Conservation (phyloP, 2,888 invertebrate species). For the Temnothorax ravouxi region DNA sequence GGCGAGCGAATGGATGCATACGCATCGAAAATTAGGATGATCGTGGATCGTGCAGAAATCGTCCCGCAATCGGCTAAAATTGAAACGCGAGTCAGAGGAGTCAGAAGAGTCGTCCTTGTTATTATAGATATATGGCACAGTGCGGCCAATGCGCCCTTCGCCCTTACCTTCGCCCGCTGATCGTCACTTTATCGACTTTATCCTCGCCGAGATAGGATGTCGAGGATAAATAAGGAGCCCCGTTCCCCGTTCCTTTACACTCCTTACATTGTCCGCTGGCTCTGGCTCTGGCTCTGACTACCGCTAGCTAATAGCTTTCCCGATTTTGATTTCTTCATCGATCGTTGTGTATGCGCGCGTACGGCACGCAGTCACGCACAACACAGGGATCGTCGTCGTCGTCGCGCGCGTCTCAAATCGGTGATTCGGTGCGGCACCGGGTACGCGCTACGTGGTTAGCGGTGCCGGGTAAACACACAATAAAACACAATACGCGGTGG, state of each 20-base stretch:
- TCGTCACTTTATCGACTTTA: too few relatives aligned
- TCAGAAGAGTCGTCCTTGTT: too few relatives aligned
- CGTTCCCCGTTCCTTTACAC: neutral
- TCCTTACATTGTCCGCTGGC: neutral
- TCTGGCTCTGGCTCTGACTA: neutral
- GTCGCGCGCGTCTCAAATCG: too few relatives aligned
- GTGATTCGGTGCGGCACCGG: too few relatives aligned
- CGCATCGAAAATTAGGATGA: neutral
- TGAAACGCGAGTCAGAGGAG: neutral
- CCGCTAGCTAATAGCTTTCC: neutral
- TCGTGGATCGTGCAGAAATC: neutral
- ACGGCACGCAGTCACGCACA: neutral
- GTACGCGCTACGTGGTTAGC: neutral
- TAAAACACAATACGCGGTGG: too few relatives aligned
- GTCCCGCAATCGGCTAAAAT: neutral
- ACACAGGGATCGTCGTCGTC: too few relatives aligned
- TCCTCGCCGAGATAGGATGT: too few relatives aligned
- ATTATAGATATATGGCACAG: too few relatives aligned
- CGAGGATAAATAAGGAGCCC: neutral
- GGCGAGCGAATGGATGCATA: neutral
- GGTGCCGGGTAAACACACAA: too few relatives aligned
- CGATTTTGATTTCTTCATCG: slow-evolving; percentile 22
- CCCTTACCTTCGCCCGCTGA: too few relatives aligned
- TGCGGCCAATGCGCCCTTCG: too few relatives aligned
- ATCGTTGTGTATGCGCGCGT: neutral